Percentiles rank a stretch among this genome's conserved stretches.
Conservation (phyloP, 2,113 vertebrate species). For the Daphoenositta chrysoptera region DNA sequence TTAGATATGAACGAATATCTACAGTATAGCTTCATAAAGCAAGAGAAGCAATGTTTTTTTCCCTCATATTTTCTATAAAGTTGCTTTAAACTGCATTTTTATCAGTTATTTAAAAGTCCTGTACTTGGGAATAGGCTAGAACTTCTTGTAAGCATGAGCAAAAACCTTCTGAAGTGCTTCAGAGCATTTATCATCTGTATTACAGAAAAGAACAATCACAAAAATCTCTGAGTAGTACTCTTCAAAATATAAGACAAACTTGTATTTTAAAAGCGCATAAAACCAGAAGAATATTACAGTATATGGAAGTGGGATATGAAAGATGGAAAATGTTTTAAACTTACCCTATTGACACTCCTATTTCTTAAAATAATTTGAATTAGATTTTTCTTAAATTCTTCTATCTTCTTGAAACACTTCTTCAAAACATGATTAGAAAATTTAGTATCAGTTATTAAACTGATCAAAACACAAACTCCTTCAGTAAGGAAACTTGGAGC, state of each 20-base stretch:
- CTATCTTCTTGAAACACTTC: constrained; percentile 72
- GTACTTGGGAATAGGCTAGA: not conserved
- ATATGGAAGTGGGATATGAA: not conserved
- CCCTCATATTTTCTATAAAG: not conserved
- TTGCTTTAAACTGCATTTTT: not conserved
- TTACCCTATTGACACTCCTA: constrained; percentile 76
- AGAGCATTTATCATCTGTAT: not conserved
- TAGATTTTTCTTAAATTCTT: constrained; percentile 78
- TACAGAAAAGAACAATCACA: not conserved
- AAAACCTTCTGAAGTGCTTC: not conserved
- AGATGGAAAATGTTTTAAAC: constrained; percentile 40
- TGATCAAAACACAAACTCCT: constrained; percentile 69
- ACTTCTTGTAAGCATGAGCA: not conserved
- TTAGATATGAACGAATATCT: not conserved
- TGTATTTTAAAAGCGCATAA: not conserved
- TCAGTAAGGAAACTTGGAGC: constrained; percentile 65
- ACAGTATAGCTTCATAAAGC: not conserved
- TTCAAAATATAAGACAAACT: not conserved
- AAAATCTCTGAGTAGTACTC: not conserved
- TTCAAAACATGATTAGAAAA: constrained; percentile 66
- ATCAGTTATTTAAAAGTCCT: not conserved
- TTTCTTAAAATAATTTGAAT: constrained; percentile 73
- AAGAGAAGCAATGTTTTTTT: not conserved
- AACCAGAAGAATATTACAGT: not conserved
- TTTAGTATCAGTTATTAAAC: constrained; percentile 65